phyloP scores from a whole-genome alignment of 2,797 vertebrate genomes.

The Cossypha polioptera region DNA sequence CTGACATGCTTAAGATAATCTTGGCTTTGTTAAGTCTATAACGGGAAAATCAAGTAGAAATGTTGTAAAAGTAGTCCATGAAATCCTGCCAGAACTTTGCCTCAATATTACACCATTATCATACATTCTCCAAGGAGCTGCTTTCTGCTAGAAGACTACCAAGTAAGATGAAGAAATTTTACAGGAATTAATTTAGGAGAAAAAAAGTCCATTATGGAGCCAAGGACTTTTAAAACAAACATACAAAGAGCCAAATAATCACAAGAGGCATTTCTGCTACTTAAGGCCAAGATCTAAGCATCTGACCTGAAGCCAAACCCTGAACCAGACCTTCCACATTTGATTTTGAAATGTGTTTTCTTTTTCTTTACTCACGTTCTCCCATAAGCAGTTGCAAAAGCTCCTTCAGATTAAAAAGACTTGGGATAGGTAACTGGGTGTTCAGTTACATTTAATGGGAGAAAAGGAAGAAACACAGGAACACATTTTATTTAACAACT shows the following conservation, averaged over 20 bases:
- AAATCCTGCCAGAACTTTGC: conserved; percentile 22
- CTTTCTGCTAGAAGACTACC: neutral
- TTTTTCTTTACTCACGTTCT: neutral
- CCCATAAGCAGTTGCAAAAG: neutral
- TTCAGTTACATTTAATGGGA: neutral
- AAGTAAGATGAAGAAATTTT: neutral
- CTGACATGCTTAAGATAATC: neutral
- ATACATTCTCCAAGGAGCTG: neutral
- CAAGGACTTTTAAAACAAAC: neutral
- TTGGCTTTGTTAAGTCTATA: neutral
- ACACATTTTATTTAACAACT: neutral
- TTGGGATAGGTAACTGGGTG: neutral
- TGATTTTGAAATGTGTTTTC: neutral
- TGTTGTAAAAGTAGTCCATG: neutral
- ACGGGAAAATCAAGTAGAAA: conserved; percentile 3
- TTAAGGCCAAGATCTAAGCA: neutral
- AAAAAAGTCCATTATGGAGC: neutral
- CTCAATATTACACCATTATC: neutral
- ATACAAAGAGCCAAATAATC: neutral
- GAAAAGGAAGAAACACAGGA: neutral
- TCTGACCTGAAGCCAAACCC: neutral
- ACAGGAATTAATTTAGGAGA: neutral
- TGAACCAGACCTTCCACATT: neutral
- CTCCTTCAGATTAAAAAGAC: neutral
- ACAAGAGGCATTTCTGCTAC: neutral